A percentile compares a stretch with the other conserved stretches of the same genome.
These are phyloP conservation scores for Anguilla pacifica DNA, from an alignment of 2,797 vertebrate species.

Conservation along the genomic window DNA sequence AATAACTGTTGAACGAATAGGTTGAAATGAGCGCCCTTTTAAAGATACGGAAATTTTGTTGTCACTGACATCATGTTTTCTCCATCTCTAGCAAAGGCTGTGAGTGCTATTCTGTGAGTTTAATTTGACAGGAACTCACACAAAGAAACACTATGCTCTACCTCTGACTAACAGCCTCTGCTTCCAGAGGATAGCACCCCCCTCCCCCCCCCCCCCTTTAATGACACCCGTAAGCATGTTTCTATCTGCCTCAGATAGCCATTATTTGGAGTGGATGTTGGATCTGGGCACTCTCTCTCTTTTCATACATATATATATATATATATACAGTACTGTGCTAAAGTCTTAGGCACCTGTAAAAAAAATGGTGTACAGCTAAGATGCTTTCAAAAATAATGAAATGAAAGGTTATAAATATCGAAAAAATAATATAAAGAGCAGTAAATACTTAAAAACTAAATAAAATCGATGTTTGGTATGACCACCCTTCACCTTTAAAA, in stretches of 20 bases:
- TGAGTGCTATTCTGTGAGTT: slow-evolving; percentile 25
- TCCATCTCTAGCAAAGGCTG: not conserved
- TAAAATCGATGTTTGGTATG: too few relatives aligned
- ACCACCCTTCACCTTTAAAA: too few relatives aligned
- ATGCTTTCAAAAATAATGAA: too few relatives aligned
- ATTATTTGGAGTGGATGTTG: not conserved
- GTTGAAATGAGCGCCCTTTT: not conserved
- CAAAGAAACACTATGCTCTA: slow-evolving; percentile 44
- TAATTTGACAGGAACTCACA: slow-evolving; percentile 45
- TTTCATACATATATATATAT: not conserved
- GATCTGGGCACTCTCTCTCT: not conserved
- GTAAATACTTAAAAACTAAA: too few relatives aligned
- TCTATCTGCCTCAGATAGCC: slow-evolving; percentile 20
- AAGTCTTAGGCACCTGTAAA: too few relatives aligned
- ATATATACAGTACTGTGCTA: not conserved
- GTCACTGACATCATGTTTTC: not conserved
- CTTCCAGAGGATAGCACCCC: not conserved
- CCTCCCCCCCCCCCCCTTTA: too few relatives aligned
- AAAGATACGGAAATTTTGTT: not conserved
- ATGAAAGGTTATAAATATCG: too few relatives aligned
- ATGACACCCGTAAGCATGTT: not conserved
- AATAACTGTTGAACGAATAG: not conserved
- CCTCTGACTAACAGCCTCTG: slow-evolving; percentile 39
- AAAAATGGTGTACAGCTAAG: too few relatives aligned
- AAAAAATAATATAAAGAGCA: too few relatives aligned